Conservation (phyloP, 2,113 vertebrate species). For the Galemys pyrenaicus region DNA sequence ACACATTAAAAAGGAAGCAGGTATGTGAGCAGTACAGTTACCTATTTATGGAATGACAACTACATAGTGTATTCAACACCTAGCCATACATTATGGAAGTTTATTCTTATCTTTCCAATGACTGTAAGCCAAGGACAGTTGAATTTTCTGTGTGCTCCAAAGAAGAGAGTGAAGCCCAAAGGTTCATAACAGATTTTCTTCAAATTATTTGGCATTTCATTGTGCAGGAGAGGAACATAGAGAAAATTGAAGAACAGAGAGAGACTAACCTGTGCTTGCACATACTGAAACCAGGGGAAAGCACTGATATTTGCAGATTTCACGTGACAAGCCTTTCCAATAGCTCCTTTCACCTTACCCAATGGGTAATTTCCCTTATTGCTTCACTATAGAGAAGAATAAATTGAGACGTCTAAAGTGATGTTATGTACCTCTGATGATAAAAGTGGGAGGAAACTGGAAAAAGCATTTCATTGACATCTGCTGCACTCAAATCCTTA, state of each 20-base stretch:
- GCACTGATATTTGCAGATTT: not conserved
- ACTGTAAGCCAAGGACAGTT: not conserved
- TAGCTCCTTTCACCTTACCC: not conserved
- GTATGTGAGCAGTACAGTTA: not conserved
- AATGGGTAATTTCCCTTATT: not conserved
- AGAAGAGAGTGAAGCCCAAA: not conserved
- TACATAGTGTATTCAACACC: not conserved
- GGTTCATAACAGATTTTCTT: not conserved
- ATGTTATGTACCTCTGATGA: not conserved
- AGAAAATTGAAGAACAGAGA: not conserved
- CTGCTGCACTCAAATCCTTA: not conserved
- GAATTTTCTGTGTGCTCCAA: not conserved
- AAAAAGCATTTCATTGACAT: not conserved
- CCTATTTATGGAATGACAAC: not conserved
- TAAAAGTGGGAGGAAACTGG: not conserved
- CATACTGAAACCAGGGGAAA: rapidly evolving
- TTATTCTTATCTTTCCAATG: not conserved
- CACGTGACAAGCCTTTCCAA: not conserved
- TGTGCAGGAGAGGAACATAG: rapidly evolving
- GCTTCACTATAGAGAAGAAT: not conserved
- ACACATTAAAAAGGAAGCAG: not conserved
- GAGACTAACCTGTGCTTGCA: rapidly evolving
- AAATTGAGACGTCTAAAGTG: not conserved
- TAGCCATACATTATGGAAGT: not conserved
- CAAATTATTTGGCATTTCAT: not conserved